Evolutionary conservation across 2,888 invertebrate species (phyloP), one percentile per base, ranked within the genome.

Genomic region (Platycheirus rosarum): DNA sequence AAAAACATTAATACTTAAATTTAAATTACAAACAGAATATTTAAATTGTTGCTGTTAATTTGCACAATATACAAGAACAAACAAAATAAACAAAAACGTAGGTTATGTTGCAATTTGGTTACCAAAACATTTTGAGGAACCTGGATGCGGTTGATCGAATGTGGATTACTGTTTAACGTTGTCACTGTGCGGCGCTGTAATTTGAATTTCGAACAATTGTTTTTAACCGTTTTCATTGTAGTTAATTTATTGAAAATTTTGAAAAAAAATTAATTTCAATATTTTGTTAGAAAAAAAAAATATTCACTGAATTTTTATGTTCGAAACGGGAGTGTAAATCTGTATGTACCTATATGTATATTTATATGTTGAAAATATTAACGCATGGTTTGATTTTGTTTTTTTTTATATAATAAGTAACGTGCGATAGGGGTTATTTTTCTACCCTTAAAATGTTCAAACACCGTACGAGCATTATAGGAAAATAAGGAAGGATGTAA

Each of bases 91-190:
- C 29, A 35, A 68, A 48, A 71, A 71, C 82, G 82, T 77, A 82
- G 77, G 71, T 71, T 71, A 73, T 77, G 77, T 73, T 82, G 73
- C 49, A 77, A 82, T 82, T 71, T 82, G 76, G 82, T 90, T 90
- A 90, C 90, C 90, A 90, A 90, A 89, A 90, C 91, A 89, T 90
- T 90, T 88, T 90, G 91, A 88, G 91, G 90, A 87, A 90, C 91
- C 90, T 91, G 90, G 89, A 90, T 90, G 89, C 90, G 90, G 90
- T 90, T 90, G 90, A 90, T 89, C 90, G 91, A 89, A 90, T 90
- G 91, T 90, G 90, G 90, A 89, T 87, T 88, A 90, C 89, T 90
- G 89, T 90, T 90, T 89, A 90, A 89, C 89, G 90, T 90, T 89
- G 90, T 89, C 90, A 90, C 91, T 88, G 90, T 89, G 89, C 90